phyloP scores from a whole-genome alignment of 1,140 invertebrate species.

The Hyles vespertilio region DNA sequence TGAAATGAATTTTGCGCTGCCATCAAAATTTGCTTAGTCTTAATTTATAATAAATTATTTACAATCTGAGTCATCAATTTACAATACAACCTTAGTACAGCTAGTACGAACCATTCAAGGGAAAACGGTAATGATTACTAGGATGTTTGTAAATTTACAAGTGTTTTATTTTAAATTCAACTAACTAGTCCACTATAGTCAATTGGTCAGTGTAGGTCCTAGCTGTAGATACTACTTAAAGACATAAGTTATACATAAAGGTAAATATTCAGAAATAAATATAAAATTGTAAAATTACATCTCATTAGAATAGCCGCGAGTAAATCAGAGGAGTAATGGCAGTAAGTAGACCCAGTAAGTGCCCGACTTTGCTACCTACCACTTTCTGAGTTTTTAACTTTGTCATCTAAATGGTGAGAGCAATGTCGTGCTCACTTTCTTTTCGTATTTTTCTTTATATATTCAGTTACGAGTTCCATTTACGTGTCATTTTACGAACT shows the following conservation, averaged over 20 bases:
- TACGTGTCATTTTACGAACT: slow-evolving; percentile 17
- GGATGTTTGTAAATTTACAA: too few species aligned
- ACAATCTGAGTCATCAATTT: too few species aligned
- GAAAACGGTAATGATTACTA: too few species aligned
- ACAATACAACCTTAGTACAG: too few species aligned
- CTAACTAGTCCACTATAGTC: too few species aligned
- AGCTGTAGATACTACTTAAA: too few species aligned
- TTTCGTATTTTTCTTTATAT: too few species aligned
- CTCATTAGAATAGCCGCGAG: slow-evolving; percentile 26
- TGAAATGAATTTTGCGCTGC: not conserved
- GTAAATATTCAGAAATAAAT: slow-evolving; percentile 7
- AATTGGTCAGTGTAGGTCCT: too few species aligned
- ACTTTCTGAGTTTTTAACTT: slow-evolving; percentile 18
- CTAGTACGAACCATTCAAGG: too few species aligned
- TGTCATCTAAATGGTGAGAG: slow-evolving; percentile 21
- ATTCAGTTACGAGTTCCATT: slow-evolving; percentile 15
- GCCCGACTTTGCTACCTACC: slow-evolving; percentile 16
- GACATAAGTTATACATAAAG: not conserved
- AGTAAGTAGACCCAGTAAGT: slow-evolving; percentile 20
- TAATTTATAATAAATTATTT: too few species aligned
- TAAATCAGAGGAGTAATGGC: slow-evolving; percentile 28
- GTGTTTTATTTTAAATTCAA: too few species aligned
- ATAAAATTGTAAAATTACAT: slow-evolving; percentile 17
- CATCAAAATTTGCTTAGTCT: not conserved
- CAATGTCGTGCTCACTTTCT: slow-evolving; percentile 6